These are phyloP conservation scores for Emys orbicularis DNA, from an alignment of 2,797 vertebrate genomes.

Conservation along the genomic window DNA sequence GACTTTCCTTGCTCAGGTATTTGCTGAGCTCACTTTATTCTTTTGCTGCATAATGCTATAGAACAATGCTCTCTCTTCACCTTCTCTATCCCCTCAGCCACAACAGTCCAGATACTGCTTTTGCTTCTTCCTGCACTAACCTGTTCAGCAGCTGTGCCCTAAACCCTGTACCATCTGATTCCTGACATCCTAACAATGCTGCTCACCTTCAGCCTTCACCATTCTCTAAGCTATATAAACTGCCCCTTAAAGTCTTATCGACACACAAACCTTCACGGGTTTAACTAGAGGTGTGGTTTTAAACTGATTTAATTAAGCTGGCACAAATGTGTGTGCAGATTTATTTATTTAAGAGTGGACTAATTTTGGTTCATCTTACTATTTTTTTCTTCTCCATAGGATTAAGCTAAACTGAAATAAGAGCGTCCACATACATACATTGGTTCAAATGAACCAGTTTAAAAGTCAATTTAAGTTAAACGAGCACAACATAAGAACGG, in stretches of 20 bases:
- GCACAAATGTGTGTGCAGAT: fast-evolving
- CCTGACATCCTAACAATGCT: not conserved
- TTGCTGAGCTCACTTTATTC: fast-evolving
- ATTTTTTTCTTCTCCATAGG: fast-evolving
- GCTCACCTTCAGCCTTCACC: fast-evolving
- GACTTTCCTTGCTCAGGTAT: not conserved
- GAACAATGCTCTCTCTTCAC: not conserved
- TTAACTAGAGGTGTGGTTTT: fast-evolving
- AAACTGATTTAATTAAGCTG: fast-evolving
- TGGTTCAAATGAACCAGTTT: not conserved
- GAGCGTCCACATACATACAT: fast-evolving
- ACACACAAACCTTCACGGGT: fast-evolving
- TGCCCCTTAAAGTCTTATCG: not conserved
- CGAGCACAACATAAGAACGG: not conserved
- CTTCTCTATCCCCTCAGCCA: not conserved
- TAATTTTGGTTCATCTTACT: not conserved
- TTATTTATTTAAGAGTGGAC: fast-evolving
- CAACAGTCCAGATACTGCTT: fast-evolving
- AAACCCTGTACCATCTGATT: not conserved
- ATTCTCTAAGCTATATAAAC: not conserved
- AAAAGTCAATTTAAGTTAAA: not conserved
- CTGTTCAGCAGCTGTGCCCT: not conserved
- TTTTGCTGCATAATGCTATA: not conserved
- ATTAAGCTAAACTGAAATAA: not conserved
- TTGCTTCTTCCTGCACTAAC: fast-evolving